Evolutionary conservation across 2,113 vertebrate species (phyloP).

Genomic region (Eurystomus gularis): DNA sequence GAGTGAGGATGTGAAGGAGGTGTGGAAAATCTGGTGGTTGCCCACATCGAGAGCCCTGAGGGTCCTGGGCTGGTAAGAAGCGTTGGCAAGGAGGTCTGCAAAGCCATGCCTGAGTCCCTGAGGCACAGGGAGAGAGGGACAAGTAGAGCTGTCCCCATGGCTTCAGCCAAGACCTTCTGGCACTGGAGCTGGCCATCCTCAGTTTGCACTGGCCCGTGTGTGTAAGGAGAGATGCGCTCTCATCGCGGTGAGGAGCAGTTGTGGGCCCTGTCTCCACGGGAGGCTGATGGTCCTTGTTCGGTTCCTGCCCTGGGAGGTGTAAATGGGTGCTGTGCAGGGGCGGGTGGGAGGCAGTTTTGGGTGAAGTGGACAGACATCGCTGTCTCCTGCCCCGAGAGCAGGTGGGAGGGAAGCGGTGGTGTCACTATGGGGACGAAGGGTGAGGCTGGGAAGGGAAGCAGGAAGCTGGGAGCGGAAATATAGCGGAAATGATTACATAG

Average conservation of each 20-base stretch:
- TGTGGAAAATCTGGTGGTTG: background rate
- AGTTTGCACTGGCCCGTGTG: too few species aligned
- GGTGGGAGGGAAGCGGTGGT: background rate
- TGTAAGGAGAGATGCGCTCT: rapidly evolving
- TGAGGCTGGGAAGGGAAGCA: background rate
- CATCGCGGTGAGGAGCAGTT: rapidly evolving
- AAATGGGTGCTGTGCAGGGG: rapidly evolving
- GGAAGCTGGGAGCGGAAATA: background rate
- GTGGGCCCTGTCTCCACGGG: rapidly evolving
- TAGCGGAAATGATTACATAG: background rate
- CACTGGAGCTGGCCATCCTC: rapidly evolving
- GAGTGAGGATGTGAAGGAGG: background rate
- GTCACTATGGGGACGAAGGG: background rate
- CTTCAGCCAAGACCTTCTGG: background rate
- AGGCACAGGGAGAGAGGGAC: background rate
- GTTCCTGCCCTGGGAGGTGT: too few species aligned
- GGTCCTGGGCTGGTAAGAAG: background rate
- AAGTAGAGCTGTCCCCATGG: background rate
- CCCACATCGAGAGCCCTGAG: rapidly evolving
- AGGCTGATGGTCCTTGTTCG: background rate
- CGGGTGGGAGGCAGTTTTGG: background rate
- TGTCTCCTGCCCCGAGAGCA: too few species aligned
- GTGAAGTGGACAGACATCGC: background rate
- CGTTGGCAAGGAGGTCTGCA: too few species aligned
- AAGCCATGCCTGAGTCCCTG: rapidly evolving